Evolutionary conservation across 2,113 vertebrate genomes (phyloP), one percentile per base, ranked within the genome.

Genomic region (Myocastor coypus): DNA sequence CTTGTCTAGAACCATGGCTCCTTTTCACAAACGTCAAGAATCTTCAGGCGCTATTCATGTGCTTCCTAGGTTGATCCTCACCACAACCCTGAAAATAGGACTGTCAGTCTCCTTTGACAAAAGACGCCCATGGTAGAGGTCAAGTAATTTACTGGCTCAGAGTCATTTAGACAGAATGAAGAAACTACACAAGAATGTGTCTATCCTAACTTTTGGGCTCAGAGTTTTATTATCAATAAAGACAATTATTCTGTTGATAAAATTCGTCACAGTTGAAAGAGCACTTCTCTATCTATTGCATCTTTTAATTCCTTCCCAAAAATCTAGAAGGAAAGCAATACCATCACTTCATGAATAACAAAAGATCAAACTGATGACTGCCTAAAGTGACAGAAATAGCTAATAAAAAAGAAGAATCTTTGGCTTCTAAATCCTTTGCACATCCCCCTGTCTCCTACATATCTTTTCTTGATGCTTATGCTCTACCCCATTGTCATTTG

Each of bases 281-380:
- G 14, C 17, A 66, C 34, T 63, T 34, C 37, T 68, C 34, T 19
- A 19, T 37, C 46, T 89, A 42, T 40, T 32, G 42, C 8, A 46
- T 68, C 16, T 71, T 24, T 55, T 78, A 28, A 52, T 32, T 32
- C 20, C 32, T 34, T 85, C 30, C 75, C 63, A 4, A n/a, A 95
- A 91, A 46, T 81, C 37, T 73, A 73, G 57, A 93, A 87, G 59
- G 22, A 94, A 94, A 96, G 20, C 50, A 78, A 11, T 66, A 37
- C 30, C 16, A 91, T 64, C 40, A 73, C 4, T 73, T 88, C 55
- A 17, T 4, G 7, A 11, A 34, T 37, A 57, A 68, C 40, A n/a
- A 83, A 92, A 80, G 2, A 1, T 77, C 55, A 71, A 61, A 89
- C 0, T 57, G 16, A 17, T 64, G 37, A 28, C 68, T 86, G 32